Evolutionary conservation across 2,113 vertebrate genomes (phyloP), one percentile per base, ranked within the genome.

Genomic region (Phylloscopus trochilus): DNA sequence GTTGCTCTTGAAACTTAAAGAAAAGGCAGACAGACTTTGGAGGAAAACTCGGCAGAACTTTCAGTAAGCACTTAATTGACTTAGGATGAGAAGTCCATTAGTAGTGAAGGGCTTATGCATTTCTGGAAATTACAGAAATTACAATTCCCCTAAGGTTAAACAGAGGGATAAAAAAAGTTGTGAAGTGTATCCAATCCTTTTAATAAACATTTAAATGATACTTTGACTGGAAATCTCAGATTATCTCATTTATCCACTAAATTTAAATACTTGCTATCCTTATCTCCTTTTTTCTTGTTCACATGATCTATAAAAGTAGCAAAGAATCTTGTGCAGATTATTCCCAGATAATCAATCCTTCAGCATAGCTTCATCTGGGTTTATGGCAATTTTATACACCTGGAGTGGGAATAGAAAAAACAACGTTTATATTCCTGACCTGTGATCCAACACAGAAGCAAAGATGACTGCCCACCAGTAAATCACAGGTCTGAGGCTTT

Each of bases 71-170:
- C 35, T 89, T 90, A 94, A 92, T 35, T 93, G 83, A 68, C 56
- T 95, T 93, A 88, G 30, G 35, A 55, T 83, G 81, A 81, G 63
- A 87, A 93, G 56, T 67, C 86, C 67, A 51, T 93, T 92, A 88
- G 82, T 59, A 89, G 66, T 41, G 23, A 86, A 89, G 83, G 41
- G 33, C 44, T 90, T 90, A 89, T 13, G 33, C 62, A 21, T 52
- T 78, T 92, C 70, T 90, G 55, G 80, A 96, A 90, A 81, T 87
- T 30, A 68, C 47, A 80, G 9, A 69, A 0, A 1, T 80, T 52
- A n/a, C 31, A 80, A 81, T 93, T 93, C 64, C 80, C 52, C 24
- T 87, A 55, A 74, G 76, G 24, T 77, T 90, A 83, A 74, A 55
- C 3, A 81, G 43, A 67, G 56, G 19, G 14, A 55, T 77, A n/a